A percentile compares a stretch with the other conserved stretches of the same genome.
Conservation (phyloP, 2,113 vertebrate genomes). For the Erythrocercus mccallii region DNA sequence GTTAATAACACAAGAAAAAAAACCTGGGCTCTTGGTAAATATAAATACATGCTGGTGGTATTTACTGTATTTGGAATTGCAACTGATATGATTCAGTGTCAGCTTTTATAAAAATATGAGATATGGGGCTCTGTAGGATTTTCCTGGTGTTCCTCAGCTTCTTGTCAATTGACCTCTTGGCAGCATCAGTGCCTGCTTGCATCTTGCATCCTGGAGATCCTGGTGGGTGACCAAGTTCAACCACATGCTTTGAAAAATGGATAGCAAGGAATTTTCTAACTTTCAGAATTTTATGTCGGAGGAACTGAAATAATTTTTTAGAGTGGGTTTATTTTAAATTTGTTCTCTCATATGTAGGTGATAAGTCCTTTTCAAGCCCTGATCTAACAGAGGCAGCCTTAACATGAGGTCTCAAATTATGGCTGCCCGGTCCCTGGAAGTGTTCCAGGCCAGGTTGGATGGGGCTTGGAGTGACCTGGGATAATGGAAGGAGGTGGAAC, state of each 20-base stretch:
- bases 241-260: fast-evolving
- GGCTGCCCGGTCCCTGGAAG: not conserved
- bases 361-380: not conserved
- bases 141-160: not conserved
- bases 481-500: not conserved
- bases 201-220: not conserved
- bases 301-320: not conserved
- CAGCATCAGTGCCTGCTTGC: not conserved
- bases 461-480: not conserved
- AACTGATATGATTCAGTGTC: fast-evolving
- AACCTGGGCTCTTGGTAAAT: not conserved
- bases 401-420: not conserved
- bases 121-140: fast-evolving
- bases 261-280: not conserved
- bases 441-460: not conserved
- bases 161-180: fast-evolving
- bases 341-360: fast-evolving
- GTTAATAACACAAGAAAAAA: not conserved
- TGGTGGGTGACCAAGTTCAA: not conserved
- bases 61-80: not conserved
- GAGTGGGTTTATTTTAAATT: not conserved
- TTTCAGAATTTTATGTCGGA: not conserved
- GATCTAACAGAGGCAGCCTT: not conserved
- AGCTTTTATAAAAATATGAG: not conserved
- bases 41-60: not conserved